Evolutionary conservation across 2,888 invertebrate genomes (phyloP).

Genomic region (Gastrophysa polygoni): DNA sequence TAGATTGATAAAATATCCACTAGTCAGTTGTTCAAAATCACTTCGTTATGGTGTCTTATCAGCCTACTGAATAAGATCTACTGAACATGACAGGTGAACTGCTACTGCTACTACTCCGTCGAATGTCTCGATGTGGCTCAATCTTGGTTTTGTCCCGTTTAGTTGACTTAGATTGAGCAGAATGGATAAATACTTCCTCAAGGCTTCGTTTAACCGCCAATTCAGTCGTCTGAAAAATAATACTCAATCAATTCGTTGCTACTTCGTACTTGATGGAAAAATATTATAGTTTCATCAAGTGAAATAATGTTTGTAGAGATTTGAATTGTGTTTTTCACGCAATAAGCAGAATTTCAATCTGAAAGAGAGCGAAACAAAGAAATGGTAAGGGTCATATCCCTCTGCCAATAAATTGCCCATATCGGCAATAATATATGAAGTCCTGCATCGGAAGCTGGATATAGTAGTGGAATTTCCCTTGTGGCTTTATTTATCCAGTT

Average conservation of each 20-base stretch:
- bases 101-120: too few species aligned
- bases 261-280: too few species aligned
- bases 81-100: neutral
- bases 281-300: too few species aligned
- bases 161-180: neutral
- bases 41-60: too few species aligned
- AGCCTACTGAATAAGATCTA: constrained; percentile 7
- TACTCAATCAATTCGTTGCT: too few species aligned
- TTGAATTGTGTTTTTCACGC: too few species aligned
- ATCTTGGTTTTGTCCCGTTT: neutral
- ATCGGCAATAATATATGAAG: constrained; percentile 14
- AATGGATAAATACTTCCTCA: constrained; percentile 2
- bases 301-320: too few species aligned
- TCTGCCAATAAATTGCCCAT: constrained; percentile 1
- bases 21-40: too few species aligned
- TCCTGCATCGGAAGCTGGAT: constrained; percentile 23
- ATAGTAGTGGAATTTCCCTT: constrained; percentile 23
- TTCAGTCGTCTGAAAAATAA: constrained; percentile 1
- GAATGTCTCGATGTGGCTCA: too few species aligned
- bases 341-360: too few species aligned
- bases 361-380: too few species aligned
- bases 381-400: neutral
- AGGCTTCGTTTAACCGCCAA: neutral
- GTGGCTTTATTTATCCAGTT: constrained; percentile 18
- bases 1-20: too few species aligned